A percentile compares a stretch with the other conserved stretches of the same genome.
Evolutionary conservation across 1,140 invertebrate species (phyloP).

Genomic region (Bathynomus jamesi): DNA sequence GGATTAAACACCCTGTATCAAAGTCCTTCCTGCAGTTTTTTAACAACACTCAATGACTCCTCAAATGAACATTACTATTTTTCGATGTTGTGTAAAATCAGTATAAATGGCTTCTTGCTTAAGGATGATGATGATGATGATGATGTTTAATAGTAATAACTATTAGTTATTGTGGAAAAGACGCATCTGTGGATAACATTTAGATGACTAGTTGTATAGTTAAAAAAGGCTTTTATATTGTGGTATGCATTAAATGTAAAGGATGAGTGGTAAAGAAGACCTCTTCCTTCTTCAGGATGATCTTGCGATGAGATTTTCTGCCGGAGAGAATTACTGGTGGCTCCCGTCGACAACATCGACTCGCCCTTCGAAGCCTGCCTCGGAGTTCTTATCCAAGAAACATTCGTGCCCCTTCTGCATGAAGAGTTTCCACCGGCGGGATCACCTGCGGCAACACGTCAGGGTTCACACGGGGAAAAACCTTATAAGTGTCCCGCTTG

Average conservation of each 20-base stretch:
- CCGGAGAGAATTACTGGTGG: neutral
- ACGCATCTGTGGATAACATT: neutral
- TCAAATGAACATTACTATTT: too few relatives aligned
- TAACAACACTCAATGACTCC: too few relatives aligned
- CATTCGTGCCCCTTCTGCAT: conserved; percentile 37
- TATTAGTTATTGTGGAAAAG: too few relatives aligned
- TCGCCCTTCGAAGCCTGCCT: neutral
- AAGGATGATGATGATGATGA: too few relatives aligned
- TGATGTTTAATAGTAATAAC: too few relatives aligned
- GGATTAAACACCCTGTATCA: too few relatives aligned
- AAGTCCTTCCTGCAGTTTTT: too few relatives aligned
- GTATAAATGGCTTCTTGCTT: too few relatives aligned
- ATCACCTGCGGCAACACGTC: conserved; percentile 61
- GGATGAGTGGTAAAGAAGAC: neutral
- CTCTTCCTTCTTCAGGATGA: neutral
- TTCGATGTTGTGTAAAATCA: too few relatives aligned
- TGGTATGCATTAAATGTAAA: neutral
- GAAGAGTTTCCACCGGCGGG: conserved; percentile 50
- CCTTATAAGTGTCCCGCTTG: conserved; percentile 51
- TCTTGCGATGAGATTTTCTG: neutral
- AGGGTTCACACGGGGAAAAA: conserved; percentile 56
- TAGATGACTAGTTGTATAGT: too few relatives aligned
- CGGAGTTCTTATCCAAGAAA: neutral
- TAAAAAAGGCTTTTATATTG: too few relatives aligned
- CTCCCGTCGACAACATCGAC: neutral